Evolutionary conservation across 2,797 vertebrate genomes (phyloP).

Genomic region (Leptoclinus maculatus): DNA sequence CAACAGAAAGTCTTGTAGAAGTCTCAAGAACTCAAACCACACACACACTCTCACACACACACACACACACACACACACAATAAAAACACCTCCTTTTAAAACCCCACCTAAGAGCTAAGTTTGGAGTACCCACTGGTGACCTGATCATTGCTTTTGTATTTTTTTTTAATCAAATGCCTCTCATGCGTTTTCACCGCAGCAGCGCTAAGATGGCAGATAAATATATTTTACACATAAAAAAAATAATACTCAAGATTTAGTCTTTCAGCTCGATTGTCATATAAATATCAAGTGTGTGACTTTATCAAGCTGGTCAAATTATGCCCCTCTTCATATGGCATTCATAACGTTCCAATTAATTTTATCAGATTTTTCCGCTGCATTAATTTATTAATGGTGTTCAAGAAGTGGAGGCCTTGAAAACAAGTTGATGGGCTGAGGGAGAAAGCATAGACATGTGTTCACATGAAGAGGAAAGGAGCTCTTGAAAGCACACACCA

Average conservation of each 20-base stretch:
- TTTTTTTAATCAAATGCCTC: conserved; percentile 33
- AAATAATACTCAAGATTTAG: conserved; percentile 19
- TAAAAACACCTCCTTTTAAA: conserved; percentile 43
- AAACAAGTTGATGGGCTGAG: conserved; percentile 31
- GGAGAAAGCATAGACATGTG: conserved; percentile 22
- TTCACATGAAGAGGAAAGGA: conserved; percentile 14
- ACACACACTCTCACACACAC: conserved; percentile 29
- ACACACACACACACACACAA: conserved; percentile 19
- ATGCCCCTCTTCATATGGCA: neutral
- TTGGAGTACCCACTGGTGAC: conserved; percentile 37
- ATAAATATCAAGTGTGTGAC: conserved; percentile 42
- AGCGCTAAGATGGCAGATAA: neutral
- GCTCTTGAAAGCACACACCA: conserved; percentile 5
- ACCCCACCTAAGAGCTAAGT: conserved; percentile 42
- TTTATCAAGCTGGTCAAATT: conserved; percentile 19
- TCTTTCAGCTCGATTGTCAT: conserved; percentile 33
- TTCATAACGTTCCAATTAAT: conserved; percentile 1
- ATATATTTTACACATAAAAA: conserved; percentile 11
- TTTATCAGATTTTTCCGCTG: neutral
- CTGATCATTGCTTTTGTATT: conserved; percentile 26
- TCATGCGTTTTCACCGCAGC: neutral
- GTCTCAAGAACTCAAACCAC: conserved; percentile 38
- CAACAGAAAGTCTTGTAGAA: conserved; percentile 47
- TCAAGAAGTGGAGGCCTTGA: conserved; percentile 51
- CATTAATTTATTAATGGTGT: conserved; percentile 12